These are phyloP conservation scores for Heliconius eleuchia DNA, from an alignment of 1,140 invertebrate species.

Conservation along the genomic window DNA sequence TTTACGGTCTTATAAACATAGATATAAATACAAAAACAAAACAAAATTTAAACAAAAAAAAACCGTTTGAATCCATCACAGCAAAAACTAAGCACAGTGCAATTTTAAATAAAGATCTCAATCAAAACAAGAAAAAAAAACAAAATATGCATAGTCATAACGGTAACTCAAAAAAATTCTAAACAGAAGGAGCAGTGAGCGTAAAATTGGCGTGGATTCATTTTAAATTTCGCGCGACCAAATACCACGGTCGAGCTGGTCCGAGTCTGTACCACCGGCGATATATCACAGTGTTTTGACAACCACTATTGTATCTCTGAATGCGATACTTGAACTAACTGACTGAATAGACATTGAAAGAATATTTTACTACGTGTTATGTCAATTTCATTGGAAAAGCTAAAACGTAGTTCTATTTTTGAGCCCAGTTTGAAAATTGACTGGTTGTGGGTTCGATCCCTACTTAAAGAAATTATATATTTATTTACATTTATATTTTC, in stretches of 20 bases:
- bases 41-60: neutral
- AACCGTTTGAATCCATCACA: neutral
- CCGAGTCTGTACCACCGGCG: constrained; percentile 39
- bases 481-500: too few relatives aligned
- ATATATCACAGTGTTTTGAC: constrained; percentile 58
- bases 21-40: neutral
- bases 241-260: constrained; percentile 41
- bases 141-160: constrained; percentile 25
- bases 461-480: too few relatives aligned
- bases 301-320: constrained; percentile 55
- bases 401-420: too few relatives aligned
- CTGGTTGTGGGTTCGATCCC: neutral
- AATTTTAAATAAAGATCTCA: constrained; percentile 9
- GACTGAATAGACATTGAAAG: neutral
- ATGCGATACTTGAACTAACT: constrained; percentile 33
- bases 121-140: neutral
- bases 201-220: constrained; percentile 47
- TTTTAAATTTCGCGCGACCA: constrained; percentile 47
- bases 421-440: too few relatives aligned
- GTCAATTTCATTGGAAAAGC: too few relatives aligned
- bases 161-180: constrained; percentile 42
- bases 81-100: neutral
- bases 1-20: too few relatives aligned
- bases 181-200: constrained; percentile 45
- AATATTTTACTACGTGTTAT: neutral